Evolutionary conservation across 2,888 invertebrate genomes (phyloP).

Genomic region (Temnothorax unifasciatus): DNA sequence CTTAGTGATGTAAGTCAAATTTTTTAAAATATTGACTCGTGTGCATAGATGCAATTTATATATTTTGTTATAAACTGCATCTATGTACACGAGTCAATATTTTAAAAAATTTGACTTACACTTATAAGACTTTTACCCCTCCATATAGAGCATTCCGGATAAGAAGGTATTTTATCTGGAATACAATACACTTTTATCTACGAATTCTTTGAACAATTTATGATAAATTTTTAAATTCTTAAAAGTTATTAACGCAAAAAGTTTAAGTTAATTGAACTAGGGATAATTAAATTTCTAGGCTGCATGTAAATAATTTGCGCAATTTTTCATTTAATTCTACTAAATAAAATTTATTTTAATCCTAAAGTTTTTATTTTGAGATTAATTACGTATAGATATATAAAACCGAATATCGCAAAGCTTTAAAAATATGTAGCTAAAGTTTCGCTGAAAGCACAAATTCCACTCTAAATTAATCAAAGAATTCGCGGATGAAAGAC

Average conservation of each 20-base stretch:
- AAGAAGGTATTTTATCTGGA: no score
- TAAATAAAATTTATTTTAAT: constrained; percentile 3
- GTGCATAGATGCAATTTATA: no score
- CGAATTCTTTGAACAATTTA: neutral
- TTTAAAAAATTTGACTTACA: no score
- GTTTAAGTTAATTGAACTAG: neutral
- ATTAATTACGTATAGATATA: neutral
- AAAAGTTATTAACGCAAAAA: constrained; percentile 1
- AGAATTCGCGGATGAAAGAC: neutral
- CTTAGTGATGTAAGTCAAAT: no score
- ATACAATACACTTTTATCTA: neutral
- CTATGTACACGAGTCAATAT: no score
- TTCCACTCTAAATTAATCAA: neutral
- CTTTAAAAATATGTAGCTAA: neutral
- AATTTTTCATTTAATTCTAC: no score
- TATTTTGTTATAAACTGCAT: no score
- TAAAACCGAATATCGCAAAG: neutral
- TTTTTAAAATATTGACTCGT: no score
- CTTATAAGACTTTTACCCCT: no score
- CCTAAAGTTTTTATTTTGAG: neutral
- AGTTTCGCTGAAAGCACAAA: neutral
- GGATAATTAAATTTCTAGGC: neutral
- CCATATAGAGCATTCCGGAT: neutral
- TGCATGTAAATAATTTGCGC: no score
- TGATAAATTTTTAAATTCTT: neutral